A percentile compares a stretch with the other conserved stretches of the same genome.
These are phyloP conservation scores for Temnothorax ravouxi DNA, from an alignment of 2,888 invertebrate species.

Conservation along the genomic window DNA sequence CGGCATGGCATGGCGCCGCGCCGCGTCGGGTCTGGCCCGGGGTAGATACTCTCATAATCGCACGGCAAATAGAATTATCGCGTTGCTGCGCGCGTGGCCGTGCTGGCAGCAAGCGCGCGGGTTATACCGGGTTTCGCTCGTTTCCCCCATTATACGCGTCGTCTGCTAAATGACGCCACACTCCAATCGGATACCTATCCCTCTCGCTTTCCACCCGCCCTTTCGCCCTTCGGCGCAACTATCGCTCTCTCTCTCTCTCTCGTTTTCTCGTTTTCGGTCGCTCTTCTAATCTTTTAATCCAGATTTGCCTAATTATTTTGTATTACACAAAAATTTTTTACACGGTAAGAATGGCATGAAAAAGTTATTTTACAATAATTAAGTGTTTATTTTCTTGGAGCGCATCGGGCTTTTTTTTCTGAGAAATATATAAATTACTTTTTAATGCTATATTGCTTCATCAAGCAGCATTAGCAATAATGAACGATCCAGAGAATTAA, in stretches of 20 bases:
- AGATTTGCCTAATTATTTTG: not conserved
- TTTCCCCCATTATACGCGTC: conserved; percentile 77
- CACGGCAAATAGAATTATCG: conserved; percentile 85
- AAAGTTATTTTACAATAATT: not conserved
- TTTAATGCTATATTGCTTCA: not conserved
- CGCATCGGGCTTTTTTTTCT: not conserved
- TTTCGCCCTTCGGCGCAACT: conserved; percentile 34
- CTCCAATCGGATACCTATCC: conserved; percentile 65
- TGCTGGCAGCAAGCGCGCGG: conserved; percentile 68
- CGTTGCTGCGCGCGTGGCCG: conserved; percentile 78
- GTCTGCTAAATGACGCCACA: conserved; percentile 76
- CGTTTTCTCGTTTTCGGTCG: not conserved
- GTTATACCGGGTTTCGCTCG: conserved; percentile 77
- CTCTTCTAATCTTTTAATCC: not conserved
- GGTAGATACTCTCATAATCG: conserved; percentile 86
- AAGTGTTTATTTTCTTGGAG: not conserved
- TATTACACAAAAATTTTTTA: not conserved
- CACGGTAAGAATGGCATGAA: not conserved
- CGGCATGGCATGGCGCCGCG: conserved; percentile 10
- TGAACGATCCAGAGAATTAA: not conserved
- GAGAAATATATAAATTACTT: not conserved
- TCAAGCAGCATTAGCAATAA: not conserved
- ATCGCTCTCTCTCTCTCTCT: not conserved
- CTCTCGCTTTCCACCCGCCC: conserved; percentile 16
- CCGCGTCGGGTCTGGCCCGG: conserved; percentile 80